Evolutionary conservation across 30 jellyfish, hydroid and myxozoan species (phyloP), one percentile per base, ranked within the genome.

Genomic region (Hydractinia echinata): DNA sequence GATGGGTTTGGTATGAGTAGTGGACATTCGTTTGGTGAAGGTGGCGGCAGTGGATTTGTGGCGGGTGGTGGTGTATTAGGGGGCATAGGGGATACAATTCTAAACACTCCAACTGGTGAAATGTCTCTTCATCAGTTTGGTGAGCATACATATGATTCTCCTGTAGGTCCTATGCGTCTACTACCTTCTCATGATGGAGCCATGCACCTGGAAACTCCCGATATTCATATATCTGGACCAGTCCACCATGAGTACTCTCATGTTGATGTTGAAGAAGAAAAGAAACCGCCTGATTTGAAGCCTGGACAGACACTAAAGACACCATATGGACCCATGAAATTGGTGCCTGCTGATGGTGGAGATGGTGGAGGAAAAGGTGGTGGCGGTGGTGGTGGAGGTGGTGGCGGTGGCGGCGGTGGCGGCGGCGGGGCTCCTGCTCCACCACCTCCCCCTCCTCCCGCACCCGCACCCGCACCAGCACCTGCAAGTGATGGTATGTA

Each of bases 281-380:
- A 86, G 30, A 67, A 81, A 20, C 84, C 88, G 39, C 84, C 84
- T 14, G 71, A 90, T 16, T 74, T 91, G 91, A 88, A 68, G 51
- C 96, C 96, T 8, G 97, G 97, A 49, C 92, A 86, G 19, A 90
- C 91, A 4, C 82, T 91, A 61, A 82, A 86, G 78, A 91, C 97
- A 5, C 97, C 97, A 11, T 91, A 91, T 66, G 97, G 97, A 72
- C 95, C 96, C 7, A 81, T 91, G 96, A 91, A 91, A 76, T 86
- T 91, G 50, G 97, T 91, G 7, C 97, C 97, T 60, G 97, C 96
- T 73, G 88, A 81, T 53, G 54, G 50, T 19, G 89, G 88, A 20
- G 86, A 80, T 39, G 96, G 89, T 55, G 96, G 94, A 19, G 96
- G 86, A 16, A 89, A 55, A 4, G 87, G 76, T 16, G 96, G 85